Evolutionary conservation across 2,797 vertebrate species (phyloP).

Genomic region (Hephaestus fuliginosus): DNA sequence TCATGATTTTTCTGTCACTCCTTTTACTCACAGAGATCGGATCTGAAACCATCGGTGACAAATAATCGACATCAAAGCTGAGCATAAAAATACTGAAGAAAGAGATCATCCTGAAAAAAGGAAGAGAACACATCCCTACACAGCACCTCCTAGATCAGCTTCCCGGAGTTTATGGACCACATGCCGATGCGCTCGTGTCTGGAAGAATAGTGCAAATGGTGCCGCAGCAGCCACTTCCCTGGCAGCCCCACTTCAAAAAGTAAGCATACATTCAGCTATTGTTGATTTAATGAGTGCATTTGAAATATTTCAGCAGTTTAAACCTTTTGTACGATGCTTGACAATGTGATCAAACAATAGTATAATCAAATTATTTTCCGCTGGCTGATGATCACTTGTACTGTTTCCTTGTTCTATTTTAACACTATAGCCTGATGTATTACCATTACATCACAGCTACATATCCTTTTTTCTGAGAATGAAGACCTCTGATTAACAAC

Average conservation of each 20-base stretch:
- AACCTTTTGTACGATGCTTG: neutral
- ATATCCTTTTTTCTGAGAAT: neutral
- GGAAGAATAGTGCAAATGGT: constrained; percentile 71
- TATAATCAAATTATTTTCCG: neutral
- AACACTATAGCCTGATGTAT: neutral
- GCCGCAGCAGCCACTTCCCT: constrained; percentile 64
- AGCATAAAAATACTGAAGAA: constrained; percentile 40
- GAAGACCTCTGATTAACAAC: neutral
- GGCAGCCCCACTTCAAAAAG: constrained; percentile 78
- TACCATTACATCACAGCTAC: neutral
- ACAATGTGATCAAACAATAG: neutral
- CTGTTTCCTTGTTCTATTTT: neutral
- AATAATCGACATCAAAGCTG: constrained; percentile 47
- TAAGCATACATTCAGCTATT: constrained; percentile 46
- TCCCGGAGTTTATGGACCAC: constrained; percentile 44
- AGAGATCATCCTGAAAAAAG: constrained; percentile 40
- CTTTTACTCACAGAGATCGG: constrained; percentile 63
- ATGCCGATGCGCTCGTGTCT: constrained; percentile 17
- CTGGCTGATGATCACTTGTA: neutral
- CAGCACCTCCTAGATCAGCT: constrained; percentile 26
- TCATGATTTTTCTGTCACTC: constrained; percentile 49
- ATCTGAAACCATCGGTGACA: constrained; percentile 55
- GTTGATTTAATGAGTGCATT: constrained; percentile 13
- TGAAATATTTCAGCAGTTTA: neutral
- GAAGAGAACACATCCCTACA: constrained; percentile 11